A percentile compares a stretch with the other conserved stretches of the same genome.
Conservation (phyloP, 2,113 vertebrate species). For the Chelonoidis abingdonii region DNA sequence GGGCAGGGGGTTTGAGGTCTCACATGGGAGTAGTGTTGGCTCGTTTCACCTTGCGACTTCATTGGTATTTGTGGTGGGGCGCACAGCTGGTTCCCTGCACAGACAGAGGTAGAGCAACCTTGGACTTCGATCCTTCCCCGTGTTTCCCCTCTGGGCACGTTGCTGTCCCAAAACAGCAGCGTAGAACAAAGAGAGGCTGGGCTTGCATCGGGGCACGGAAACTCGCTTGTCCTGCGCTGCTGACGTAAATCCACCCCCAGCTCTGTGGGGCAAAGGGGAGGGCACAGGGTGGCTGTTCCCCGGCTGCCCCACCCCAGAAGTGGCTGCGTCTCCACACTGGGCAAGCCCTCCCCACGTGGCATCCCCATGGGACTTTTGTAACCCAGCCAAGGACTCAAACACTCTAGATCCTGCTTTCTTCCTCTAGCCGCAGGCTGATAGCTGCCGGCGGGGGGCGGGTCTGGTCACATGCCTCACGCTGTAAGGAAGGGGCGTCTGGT, state of each 20-base stretch:
- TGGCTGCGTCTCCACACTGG: not conserved
- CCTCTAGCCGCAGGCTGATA: not conserved
- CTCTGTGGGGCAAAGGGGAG: not conserved
- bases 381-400: too few species aligned
- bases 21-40: too few species aligned
- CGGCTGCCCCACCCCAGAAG: not conserved
- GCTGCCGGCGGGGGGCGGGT: too few species aligned
- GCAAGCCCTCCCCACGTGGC: not conserved
- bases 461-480: not conserved
- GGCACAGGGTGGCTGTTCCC: not conserved
- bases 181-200: not conserved
- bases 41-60: not conserved
- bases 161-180: not conserved
- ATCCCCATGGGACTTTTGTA: too few species aligned
- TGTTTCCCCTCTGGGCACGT: not conserved
- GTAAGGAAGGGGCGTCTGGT: not conserved
- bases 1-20: not conserved
- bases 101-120: not conserved
- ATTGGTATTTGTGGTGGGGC: not conserved
- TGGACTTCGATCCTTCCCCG: not conserved
- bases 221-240: too few species aligned
- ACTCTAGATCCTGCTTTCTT: not conserved
- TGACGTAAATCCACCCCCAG: not conserved
- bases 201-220: rapidly evolving
- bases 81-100: not conserved